These are phyloP conservation scores for Bellardia bayeri DNA, from an alignment of 2,888 invertebrate genomes.

Conservation along the genomic window DNA sequence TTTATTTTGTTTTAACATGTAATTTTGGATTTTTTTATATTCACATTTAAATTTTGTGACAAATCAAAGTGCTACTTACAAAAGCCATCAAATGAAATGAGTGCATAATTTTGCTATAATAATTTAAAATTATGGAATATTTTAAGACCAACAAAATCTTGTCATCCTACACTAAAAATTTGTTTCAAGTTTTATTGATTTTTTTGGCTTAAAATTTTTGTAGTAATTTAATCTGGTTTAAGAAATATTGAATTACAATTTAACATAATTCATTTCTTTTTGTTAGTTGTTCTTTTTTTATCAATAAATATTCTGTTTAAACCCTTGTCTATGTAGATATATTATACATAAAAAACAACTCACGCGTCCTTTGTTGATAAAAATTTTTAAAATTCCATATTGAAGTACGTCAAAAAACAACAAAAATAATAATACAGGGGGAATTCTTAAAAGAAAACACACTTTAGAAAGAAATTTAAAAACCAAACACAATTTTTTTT, in stretches of 20 bases:
- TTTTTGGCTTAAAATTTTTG: background rate
- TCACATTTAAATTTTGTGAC: slow-evolving; percentile 43
- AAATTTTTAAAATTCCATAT: background rate
- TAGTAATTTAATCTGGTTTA: slow-evolving; percentile 49
- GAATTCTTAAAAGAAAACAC: slow-evolving; percentile 3
- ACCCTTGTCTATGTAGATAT: slow-evolving; percentile 1
- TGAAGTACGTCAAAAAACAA: background rate
- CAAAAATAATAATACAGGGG: background rate
- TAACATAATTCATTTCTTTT: background rate
- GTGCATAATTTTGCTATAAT: background rate
- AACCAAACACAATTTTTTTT: slow-evolving; percentile 40
- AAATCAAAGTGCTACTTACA: slow-evolving; percentile 57
- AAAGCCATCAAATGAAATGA: background rate
- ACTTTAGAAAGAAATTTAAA: slow-evolving; percentile 16
- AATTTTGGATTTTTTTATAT: slow-evolving; percentile 9
- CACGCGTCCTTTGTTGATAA: slow-evolving; percentile 50
- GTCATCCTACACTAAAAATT: background rate
- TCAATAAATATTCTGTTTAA: slow-evolving; percentile 8
- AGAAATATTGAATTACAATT: slow-evolving; percentile 43
- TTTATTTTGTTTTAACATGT: background rate
- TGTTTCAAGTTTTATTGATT: slow-evolving; percentile 17
- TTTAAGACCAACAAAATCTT: background rate
- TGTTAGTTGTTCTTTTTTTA: background rate
- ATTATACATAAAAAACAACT: slow-evolving; percentile 1
- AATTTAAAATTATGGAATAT: background rate